Conservation (phyloP, 2,888 invertebrate genomes). For the Cistogaster globosa region DNA sequence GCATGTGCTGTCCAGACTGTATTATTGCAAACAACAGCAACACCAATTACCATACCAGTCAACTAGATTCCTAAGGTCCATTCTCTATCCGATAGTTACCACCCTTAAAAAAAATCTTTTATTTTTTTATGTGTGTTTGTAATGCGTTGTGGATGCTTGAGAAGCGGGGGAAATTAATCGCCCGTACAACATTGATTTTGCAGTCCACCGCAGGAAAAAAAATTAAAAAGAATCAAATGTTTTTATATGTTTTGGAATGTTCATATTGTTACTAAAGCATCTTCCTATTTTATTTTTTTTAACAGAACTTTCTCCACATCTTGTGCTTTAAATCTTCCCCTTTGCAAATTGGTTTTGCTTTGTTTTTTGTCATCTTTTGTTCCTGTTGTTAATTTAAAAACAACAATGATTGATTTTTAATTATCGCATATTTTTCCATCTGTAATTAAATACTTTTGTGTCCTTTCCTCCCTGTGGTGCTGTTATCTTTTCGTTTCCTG, state of each 20-base stretch:
- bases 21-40: slow-evolving; percentile 61
- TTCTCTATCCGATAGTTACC: background rate
- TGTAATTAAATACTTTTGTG: slow-evolving; percentile 68
- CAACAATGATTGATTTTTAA: slow-evolving; percentile 73
- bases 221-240: background rate
- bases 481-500: background rate
- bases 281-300: slow-evolving; percentile 28
- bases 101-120: slow-evolving; percentile 47
- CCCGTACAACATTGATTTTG: slow-evolving; percentile 72
- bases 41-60: slow-evolving; percentile 70
- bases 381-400: slow-evolving; percentile 27
- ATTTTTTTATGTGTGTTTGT: slow-evolving; percentile 15
- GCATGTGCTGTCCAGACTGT: slow-evolving; percentile 69
- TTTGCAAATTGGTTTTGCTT: background rate
- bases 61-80: slow-evolving; percentile 35
- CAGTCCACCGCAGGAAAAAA: slow-evolving; percentile 64
- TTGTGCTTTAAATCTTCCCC: slow-evolving; percentile 14
- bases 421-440: slow-evolving; percentile 71
- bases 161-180: slow-evolving; percentile 65
- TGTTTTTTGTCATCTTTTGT: background rate
- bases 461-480: background rate
- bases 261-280: slow-evolving; percentile 22
- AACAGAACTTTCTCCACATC: slow-evolving; percentile 29
- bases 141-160: slow-evolving; percentile 17
- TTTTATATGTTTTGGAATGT: slow-evolving; percentile 36